Percentiles rank a stretch among this genome's conserved stretches.
Conservation (phyloP, 2,797 vertebrate genomes). For the Acrocephalus scirpaceus region DNA sequence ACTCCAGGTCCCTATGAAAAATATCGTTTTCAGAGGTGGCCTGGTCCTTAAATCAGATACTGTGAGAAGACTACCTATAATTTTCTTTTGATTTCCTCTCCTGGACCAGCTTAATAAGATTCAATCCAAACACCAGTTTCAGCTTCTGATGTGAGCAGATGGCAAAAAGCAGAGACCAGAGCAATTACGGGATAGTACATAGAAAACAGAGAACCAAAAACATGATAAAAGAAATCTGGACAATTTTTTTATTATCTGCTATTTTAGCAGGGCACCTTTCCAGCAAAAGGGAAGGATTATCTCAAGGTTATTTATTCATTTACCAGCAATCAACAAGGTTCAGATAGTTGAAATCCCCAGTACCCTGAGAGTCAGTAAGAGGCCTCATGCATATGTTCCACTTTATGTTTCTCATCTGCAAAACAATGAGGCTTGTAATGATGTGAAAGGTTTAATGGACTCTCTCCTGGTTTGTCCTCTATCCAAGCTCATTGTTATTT, state of each 20-base stretch:
- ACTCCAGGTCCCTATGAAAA: slow-evolving; percentile 30
- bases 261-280: slow-evolving; percentile 60
- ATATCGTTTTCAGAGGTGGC: slow-evolving; percentile 24
- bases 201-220: slow-evolving; percentile 31
- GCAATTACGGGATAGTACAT: not conserved
- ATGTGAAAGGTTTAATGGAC: slow-evolving; percentile 82
- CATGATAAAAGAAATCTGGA: slow-evolving; percentile 8
- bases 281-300: slow-evolving; percentile 58
- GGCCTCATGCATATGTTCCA: slow-evolving; percentile 77
- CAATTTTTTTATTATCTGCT: slow-evolving; percentile 2
- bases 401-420: slow-evolving; percentile 85
- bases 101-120: slow-evolving; percentile 6
- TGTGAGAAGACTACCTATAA: not conserved
- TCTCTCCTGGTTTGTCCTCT: slow-evolving; percentile 75
- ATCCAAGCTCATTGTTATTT: slow-evolving; percentile 82
- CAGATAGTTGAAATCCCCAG: slow-evolving; percentile 65
- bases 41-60: slow-evolving; percentile 40
- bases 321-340: slow-evolving; percentile 68
- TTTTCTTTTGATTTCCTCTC: not conserved
- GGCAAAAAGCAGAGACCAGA: slow-evolving; percentile 16
- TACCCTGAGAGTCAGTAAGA: slow-evolving; percentile 75
- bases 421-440: slow-evolving; percentile 85
- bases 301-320: slow-evolving; percentile 74
- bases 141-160: slow-evolving; percentile 43
- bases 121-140: slow-evolving; percentile 36